Percentiles rank a stretch among this genome's conserved stretches.
These are phyloP conservation scores for Ectemnius cavifrons DNA, from an alignment of 2,888 invertebrate genomes.

Conservation along the genomic window DNA sequence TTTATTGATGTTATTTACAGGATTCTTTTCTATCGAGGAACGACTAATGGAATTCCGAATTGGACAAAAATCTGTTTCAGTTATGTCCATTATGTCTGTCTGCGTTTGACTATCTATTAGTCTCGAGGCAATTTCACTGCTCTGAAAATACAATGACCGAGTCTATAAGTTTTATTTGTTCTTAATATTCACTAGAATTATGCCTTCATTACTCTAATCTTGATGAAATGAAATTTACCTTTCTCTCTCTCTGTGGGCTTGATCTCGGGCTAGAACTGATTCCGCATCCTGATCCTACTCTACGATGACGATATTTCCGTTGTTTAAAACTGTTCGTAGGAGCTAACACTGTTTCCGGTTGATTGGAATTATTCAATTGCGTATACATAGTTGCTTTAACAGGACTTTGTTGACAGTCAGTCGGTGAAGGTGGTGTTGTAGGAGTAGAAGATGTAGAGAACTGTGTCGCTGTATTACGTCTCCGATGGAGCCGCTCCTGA, in stretches of 20 bases:
- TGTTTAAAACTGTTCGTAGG: constrained; percentile 75
- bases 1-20: constrained; percentile 47
- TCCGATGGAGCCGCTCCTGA: constrained; percentile 78
- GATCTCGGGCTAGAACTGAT: constrained; percentile 79
- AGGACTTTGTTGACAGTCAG: constrained; percentile 78
- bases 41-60: constrained; percentile 27
- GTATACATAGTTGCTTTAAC: constrained; percentile 82
- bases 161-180: background rate
- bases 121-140: constrained; percentile 72
- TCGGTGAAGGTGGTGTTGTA: constrained; percentile 71
- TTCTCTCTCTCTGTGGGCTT: constrained; percentile 80
- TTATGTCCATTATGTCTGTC: constrained; percentile 78
- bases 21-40: constrained; percentile 49
- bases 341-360: constrained; percentile 80
- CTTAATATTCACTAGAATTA: background rate
- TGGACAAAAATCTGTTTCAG: constrained; percentile 76
- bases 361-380: constrained; percentile 81
- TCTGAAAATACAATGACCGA: constrained; percentile 56
- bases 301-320: constrained; percentile 81
- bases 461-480: constrained; percentile 69
- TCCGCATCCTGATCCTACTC: constrained; percentile 83
- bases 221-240: constrained; percentile 66
- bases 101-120: constrained; percentile 84
- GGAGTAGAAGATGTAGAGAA: constrained; percentile 72
- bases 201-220: background rate